These are phyloP conservation scores for Acrobasis consociella DNA, from an alignment of 2,888 invertebrate species.

Conservation along the genomic window DNA sequence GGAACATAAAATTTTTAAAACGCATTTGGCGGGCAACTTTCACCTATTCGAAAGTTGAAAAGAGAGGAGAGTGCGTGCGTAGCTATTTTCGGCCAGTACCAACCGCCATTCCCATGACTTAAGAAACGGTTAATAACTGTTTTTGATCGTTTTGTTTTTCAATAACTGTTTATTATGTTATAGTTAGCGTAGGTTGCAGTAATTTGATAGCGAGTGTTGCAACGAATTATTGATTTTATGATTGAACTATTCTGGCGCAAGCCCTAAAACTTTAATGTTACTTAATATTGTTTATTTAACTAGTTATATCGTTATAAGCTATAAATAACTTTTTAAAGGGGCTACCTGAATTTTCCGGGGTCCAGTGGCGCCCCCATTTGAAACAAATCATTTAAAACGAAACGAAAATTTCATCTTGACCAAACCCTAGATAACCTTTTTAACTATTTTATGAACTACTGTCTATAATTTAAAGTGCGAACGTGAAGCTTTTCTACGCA, in stretches of 20 bases:
- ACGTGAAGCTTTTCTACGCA: too few relatives aligned
- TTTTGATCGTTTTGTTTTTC: constrained; percentile 27
- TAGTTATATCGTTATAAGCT: too few relatives aligned
- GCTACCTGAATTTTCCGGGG: too few relatives aligned
- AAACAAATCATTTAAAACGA: too few relatives aligned
- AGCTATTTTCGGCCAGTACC: constrained; percentile 38
- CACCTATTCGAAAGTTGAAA: constrained; percentile 47
- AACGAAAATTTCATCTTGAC: too few relatives aligned
- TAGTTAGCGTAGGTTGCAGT: neutral
- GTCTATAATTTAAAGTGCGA: too few relatives aligned
- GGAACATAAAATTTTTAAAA: constrained; percentile 25
- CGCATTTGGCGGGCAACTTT: constrained; percentile 35
- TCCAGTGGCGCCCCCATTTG: too few relatives aligned
- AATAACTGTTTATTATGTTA: constrained; percentile 27
- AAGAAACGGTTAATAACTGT: constrained; percentile 28
- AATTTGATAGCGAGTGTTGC: neutral
- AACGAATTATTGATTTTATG: neutral
- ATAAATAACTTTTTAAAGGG: too few relatives aligned
- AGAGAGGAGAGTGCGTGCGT: constrained; percentile 37
- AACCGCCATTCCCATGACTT: constrained; percentile 27
- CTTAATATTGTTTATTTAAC: too few relatives aligned
- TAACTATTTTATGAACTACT: too few relatives aligned
- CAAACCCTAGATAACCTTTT: too few relatives aligned
- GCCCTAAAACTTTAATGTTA: too few relatives aligned
- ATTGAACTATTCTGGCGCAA: neutral